phyloP scores from a whole-genome alignment of 2,797 vertebrate genomes.

The Lepilemur ruficaudatus region DNA sequence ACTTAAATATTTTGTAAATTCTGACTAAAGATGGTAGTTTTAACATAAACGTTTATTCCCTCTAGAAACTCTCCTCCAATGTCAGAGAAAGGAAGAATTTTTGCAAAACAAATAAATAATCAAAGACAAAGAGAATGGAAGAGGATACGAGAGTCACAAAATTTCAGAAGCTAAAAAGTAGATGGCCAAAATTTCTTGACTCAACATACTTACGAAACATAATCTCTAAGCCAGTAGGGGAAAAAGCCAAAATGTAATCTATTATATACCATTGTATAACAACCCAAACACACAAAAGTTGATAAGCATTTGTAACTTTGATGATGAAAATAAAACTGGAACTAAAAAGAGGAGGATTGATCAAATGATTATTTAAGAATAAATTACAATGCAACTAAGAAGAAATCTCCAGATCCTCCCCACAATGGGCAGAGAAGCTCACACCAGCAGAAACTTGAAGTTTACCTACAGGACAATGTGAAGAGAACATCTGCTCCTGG shows the following conservation, averaged over 20 bases:
- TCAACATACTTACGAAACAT: not conserved
- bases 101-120: not conserved
- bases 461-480: not conserved
- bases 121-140: not conserved
- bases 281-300: not conserved
- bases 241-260: not conserved
- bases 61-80: not conserved
- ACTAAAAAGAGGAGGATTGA: not conserved
- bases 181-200: not conserved
- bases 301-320: not conserved
- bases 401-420: not conserved
- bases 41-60: conserved; percentile 9
- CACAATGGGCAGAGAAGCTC: not conserved
- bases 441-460: not conserved
- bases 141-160: not conserved
- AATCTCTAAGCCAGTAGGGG: not conserved
- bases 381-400: not conserved
- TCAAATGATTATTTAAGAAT: not conserved
- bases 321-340: not conserved
- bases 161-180: not conserved
- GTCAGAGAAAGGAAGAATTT: not conserved
- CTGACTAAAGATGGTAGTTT: not conserved
- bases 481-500: not conserved
- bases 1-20: not conserved
- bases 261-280: not conserved